Evolutionary conservation across 1,140 invertebrate species (phyloP).

Genomic region (Drepana arcuata): DNA sequence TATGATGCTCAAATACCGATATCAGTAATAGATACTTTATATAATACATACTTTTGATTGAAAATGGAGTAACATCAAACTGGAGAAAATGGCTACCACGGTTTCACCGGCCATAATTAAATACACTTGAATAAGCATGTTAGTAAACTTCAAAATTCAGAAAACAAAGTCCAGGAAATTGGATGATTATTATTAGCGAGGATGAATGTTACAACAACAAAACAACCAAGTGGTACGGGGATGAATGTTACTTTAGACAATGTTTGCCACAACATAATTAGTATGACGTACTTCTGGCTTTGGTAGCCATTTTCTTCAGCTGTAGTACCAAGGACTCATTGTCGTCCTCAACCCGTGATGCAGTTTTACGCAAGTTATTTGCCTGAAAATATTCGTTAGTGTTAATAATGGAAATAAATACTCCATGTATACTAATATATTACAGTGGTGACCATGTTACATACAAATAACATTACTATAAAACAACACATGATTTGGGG

Average conservation of each 20-base stretch:
- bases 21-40: no score
- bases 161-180: no score
- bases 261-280: slow-evolving; percentile 50
- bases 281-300: slow-evolving; percentile 81
- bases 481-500: background rate
- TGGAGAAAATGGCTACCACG: slow-evolving; percentile 74
- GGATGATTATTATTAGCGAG: no score
- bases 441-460: slow-evolving; percentile 8
- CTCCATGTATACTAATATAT: no score
- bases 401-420: no score
- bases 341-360: slow-evolving; percentile 91
- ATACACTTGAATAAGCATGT: slow-evolving; percentile 34
- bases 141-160: no score
- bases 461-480: slow-evolving; percentile 7
- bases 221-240: no score
- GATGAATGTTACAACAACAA: no score
- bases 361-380: slow-evolving; percentile 87
- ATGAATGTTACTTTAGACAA: no score
- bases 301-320: slow-evolving; percentile 93
- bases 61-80: slow-evolving; percentile 40
- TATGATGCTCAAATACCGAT: no score
- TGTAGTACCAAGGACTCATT: slow-evolving; percentile 93
- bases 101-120: slow-evolving; percentile 31
- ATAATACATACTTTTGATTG: no score
- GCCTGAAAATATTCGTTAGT: slow-evolving; percentile 76